These are phyloP conservation scores for Drosophila flavopinicola DNA, from an alignment of 2,888 invertebrate species.

Conservation along the genomic window DNA sequence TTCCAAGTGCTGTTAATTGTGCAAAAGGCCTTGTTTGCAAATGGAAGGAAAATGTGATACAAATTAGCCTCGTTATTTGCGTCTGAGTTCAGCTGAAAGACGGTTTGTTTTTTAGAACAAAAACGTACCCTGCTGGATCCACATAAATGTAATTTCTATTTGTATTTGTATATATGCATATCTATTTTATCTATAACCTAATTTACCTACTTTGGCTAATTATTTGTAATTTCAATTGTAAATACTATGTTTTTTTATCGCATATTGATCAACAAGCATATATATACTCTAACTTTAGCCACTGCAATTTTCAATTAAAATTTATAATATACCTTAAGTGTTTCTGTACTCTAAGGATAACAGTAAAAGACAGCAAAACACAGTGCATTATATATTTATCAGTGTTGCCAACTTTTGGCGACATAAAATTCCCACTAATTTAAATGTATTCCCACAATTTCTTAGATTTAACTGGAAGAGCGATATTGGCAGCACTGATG, in stretches of 20 bases:
- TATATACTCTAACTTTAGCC: conserved; percentile 2
- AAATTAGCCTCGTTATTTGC: conserved; percentile 50
- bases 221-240: conserved; percentile 55
- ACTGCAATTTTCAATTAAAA: conserved; percentile 11
- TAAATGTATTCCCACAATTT: too few species aligned
- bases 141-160: conserved; percentile 32
- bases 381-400: conserved; percentile 7
- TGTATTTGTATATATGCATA: conserved; percentile 40
- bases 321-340: conserved; percentile 11
- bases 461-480: conserved; percentile 10
- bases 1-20: conserved; percentile 42
- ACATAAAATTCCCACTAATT: too few species aligned
- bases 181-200: conserved; percentile 15
- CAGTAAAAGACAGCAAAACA: conserved; percentile 27
- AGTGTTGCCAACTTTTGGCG: too few species aligned
- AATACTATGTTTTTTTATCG: conserved; percentile 39
- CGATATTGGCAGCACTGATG: background rate
- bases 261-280: conserved; percentile 2
- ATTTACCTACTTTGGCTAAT: conserved; percentile 30
- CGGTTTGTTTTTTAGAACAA: conserved; percentile 39
- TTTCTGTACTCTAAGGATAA: conserved; percentile 14
- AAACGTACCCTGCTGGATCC: conserved; percentile 30
- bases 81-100: conserved; percentile 38
- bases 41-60: conserved; percentile 63
- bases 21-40: conserved; percentile 25